phyloP scores from a whole-genome alignment of 2,888 invertebrate species.

The Dynastes grantii region DNA sequence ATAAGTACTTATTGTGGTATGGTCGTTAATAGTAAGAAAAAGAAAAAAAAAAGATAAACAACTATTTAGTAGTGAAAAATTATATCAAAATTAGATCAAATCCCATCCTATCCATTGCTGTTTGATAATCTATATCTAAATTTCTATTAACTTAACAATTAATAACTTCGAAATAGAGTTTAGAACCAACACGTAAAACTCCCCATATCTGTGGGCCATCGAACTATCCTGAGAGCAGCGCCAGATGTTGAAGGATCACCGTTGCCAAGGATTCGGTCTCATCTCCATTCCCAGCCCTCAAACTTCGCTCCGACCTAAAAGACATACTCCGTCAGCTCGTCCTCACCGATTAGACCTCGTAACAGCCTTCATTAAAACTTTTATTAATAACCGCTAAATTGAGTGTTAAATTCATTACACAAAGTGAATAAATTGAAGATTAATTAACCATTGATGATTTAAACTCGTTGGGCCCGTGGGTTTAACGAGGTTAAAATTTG shows the following conservation, averaged over 20 bases:
- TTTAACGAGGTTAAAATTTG: constrained; percentile 73
- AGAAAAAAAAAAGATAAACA: no score
- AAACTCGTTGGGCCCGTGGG: constrained; percentile 71
- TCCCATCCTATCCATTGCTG: no score
- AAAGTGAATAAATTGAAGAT: constrained; percentile 74
- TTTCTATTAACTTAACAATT: not conserved
- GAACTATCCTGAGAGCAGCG: constrained; percentile 27
- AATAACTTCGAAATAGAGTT: not conserved
- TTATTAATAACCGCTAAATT: constrained; percentile 76
- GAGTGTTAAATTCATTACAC: constrained; percentile 72
- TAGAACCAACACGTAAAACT: not conserved
- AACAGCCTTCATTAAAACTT: constrained; percentile 74
- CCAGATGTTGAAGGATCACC: constrained; percentile 43
- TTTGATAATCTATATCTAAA: no score
- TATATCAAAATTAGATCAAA: no score
- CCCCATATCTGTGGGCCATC: not conserved
- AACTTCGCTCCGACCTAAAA: constrained; percentile 16
- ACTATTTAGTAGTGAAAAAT: no score
- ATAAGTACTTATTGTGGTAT: no score
- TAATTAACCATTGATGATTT: constrained; percentile 73
- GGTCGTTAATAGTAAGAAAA: no score
- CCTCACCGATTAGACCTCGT: constrained; percentile 56
- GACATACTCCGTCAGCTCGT: constrained; percentile 16
- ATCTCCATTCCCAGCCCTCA: constrained; percentile 9
- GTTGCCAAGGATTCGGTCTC: constrained; percentile 23